A percentile compares a stretch with the other conserved stretches of the same genome.
Conservation (phyloP, 1,140 invertebrate genomes). For the Polypedilum vanderplanki region DNA sequence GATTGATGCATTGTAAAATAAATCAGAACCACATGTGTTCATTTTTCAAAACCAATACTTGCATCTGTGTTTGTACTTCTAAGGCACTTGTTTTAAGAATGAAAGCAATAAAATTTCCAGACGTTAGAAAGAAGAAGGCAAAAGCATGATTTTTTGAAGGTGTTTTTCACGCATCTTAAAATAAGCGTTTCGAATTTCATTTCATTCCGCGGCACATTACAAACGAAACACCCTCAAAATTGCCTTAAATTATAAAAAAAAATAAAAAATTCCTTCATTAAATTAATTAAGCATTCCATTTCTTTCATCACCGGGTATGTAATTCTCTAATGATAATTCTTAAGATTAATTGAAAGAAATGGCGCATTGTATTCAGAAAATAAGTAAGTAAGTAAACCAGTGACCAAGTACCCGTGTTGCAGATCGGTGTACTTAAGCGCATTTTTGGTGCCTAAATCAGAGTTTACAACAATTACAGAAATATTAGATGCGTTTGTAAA, state of each 20-base stretch:
- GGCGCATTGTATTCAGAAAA: background rate
- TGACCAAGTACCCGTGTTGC: too few species aligned
- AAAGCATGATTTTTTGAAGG: background rate
- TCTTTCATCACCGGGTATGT: background rate
- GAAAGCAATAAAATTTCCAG: too few species aligned
- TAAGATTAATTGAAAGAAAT: background rate
- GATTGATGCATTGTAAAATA: too few species aligned
- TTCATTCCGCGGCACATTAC: constrained; percentile 1
- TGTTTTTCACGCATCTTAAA: constrained; percentile 11
- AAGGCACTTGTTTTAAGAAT: too few species aligned
- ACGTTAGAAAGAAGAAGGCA: background rate
- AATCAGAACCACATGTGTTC: too few species aligned
- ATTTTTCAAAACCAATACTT: too few species aligned
- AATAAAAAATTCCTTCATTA: background rate
- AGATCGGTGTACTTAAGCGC: too few species aligned
- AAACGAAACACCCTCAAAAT: background rate
- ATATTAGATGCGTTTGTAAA: too few species aligned
- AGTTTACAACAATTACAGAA: too few species aligned
- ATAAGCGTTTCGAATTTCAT: background rate
- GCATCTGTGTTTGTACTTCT: too few species aligned
- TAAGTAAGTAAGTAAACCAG: too few species aligned
- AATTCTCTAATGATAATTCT: background rate
- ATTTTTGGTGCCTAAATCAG: too few species aligned
- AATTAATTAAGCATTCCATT: constrained; percentile 8
- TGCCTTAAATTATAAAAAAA: background rate